Evolutionary conservation across 2,888 invertebrate genomes (phyloP), one percentile per base, ranked within the genome.

Genomic region (Sicus ferrugineus): DNA sequence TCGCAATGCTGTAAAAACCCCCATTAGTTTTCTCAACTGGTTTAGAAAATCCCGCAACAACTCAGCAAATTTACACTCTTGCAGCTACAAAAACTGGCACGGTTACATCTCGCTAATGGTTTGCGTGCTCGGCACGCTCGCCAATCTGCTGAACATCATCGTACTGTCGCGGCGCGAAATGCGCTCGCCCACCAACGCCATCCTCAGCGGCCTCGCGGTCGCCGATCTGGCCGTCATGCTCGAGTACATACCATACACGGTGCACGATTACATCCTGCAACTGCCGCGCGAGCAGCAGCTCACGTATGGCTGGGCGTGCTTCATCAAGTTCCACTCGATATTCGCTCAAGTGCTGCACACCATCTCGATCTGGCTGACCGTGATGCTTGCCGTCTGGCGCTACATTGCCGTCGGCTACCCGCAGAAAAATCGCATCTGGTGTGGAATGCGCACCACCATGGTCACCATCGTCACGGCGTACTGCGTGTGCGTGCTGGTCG

Each of bases 191-290:
- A 97, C 96, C 31, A 97, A 97, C 86, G 91, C 93, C 65, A 95
- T 97, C 70, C 89, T 97, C 50, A 95, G 95, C 0, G 94, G 93
- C 5, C 87, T 95, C 34, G 97, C 97, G 0, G 91, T 96, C 9
- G 95, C 97, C 19, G 97, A 97, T 83, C 89, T 97, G 38, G 88
- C 96, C n/a, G 96, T 97, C 19, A 97, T 97, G 92, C 88, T 97
- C 78, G 95, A 95, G 78, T 97, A 97, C 84, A 93, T 97, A 73
- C 96, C 97, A 0, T 96, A 93, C 83, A 92, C 93, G 2, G 89
- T 93, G 67, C 93, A 95, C 83, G 91, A 91, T 83, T 93, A 92
- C 78, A 89, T 94, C 71, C 89, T 91, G 75, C 82, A 75, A 61
- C 86, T 79, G 85, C 87, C 75, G 74, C 77, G 87, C n/a, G 85